Conservation (phyloP, 2,797 vertebrate genomes). For the Crax fasciolata region DNA sequence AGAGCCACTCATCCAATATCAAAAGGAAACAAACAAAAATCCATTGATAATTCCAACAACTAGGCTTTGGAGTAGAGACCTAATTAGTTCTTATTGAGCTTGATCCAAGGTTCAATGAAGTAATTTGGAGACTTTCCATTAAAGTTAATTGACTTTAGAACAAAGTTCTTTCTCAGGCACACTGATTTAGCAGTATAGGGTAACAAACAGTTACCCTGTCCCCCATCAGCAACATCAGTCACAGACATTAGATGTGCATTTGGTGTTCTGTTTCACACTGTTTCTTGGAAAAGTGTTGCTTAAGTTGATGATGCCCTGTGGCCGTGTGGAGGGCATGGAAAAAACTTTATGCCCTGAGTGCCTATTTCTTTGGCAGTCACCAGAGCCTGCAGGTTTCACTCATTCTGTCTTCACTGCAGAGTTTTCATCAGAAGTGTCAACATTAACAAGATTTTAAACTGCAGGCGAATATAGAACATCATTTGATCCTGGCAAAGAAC, state of each 20-base stretch:
- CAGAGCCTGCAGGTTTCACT: slow-evolving; percentile 29
- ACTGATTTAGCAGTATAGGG: background rate
- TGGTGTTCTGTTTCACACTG: background rate
- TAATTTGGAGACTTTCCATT: slow-evolving; percentile 51
- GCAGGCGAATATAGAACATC: slow-evolving; percentile 43
- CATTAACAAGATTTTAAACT: slow-evolving; percentile 76
- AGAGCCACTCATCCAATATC: background rate
- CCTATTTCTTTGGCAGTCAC: slow-evolving; percentile 15
- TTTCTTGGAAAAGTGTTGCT: background rate
- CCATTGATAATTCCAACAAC: slow-evolving; percentile 36
- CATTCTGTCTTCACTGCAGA: slow-evolving; percentile 42
- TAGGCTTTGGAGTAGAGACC: slow-evolving; percentile 35
- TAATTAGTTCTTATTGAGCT: slow-evolving; percentile 61
- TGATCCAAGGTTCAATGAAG: slow-evolving; percentile 47
- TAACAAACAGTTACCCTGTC: background rate
- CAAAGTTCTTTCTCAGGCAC: slow-evolving; percentile 1
- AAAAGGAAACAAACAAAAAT: slow-evolving; percentile 51
- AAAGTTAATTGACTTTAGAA: slow-evolving; percentile 48
- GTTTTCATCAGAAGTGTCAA: slow-evolving; percentile 66
- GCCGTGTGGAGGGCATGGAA: background rate
- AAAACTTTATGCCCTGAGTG: background rate
- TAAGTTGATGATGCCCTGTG: background rate
- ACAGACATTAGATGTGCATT: background rate
- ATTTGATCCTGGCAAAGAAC: slow-evolving; percentile 75
- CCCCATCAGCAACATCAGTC: background rate